Percentiles rank a stretch among this genome's conserved stretches.
Conservation (phyloP, 2,797 vertebrate genomes). For the Toxotes lorentzi region DNA sequence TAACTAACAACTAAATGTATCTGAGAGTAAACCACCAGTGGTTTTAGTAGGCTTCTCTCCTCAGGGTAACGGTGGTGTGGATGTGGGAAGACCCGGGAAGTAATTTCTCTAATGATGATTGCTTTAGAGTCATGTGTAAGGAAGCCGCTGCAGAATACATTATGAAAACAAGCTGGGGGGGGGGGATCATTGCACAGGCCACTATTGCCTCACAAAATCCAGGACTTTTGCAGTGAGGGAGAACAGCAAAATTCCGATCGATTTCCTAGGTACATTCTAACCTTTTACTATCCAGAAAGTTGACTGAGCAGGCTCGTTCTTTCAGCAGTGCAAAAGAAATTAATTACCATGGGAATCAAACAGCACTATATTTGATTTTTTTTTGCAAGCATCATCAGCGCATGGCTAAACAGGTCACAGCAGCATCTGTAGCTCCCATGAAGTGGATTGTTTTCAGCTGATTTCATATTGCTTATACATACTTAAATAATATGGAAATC, state of each 20-base stretch:
- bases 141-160: not conserved
- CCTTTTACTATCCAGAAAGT: not conserved
- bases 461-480: not conserved
- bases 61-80: not conserved
- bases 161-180: not conserved
- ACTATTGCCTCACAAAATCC: not conserved
- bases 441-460: not conserved
- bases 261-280: slow-evolving; percentile 8
- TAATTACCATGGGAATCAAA: not conserved
- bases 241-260: not conserved
- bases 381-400: not conserved
- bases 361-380: not conserved
- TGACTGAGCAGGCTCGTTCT: not conserved
- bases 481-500: not conserved
- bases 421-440: not conserved
- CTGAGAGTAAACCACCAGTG: too few relatives aligned
- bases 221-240: not conserved
- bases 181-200: not conserved
- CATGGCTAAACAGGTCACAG: not conserved
- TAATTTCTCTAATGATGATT: slow-evolving; percentile 17
- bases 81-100: not conserved
- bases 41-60: too few relatives aligned
- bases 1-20: too few relatives aligned
- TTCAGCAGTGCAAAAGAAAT: not conserved
- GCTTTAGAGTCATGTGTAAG: slow-evolving; percentile 3